A percentile compares a stretch with the other conserved stretches of the same genome.
Conservation (phyloP, 2,113 vertebrate genomes). For the Caretta caretta region DNA sequence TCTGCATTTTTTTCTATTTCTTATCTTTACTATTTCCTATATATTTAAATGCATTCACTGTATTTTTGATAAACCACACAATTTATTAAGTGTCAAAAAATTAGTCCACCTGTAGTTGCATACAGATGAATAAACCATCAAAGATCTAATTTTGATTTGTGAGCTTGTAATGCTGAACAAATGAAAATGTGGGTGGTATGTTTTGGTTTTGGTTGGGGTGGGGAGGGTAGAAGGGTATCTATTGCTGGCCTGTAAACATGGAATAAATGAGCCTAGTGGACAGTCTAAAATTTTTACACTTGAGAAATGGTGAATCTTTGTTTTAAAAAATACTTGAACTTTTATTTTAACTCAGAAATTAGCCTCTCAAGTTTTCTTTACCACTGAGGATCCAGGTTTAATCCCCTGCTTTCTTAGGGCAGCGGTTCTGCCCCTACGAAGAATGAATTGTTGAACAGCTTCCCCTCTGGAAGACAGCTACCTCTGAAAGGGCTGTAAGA, state of each 20-base stretch:
- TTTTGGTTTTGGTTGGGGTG: background rate
- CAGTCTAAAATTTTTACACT: background rate
- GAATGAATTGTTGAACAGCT: fast-evolving
- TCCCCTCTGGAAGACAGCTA: fast-evolving
- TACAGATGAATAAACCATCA: background rate
- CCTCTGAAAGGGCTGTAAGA: background rate
- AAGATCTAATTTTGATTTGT: background rate
- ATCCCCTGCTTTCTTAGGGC: fast-evolving
- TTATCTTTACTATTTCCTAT: background rate
- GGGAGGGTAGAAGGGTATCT: background rate
- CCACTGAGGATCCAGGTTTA: background rate
- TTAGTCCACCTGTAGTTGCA: background rate
- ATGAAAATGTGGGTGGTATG: background rate
- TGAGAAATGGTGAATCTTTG: background rate
- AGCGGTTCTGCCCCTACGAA: background rate
- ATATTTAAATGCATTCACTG: background rate
- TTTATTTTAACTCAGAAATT: background rate
- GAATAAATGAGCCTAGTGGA: background rate
- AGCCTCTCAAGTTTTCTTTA: background rate
- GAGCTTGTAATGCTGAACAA: background rate
- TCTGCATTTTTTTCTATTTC: background rate
- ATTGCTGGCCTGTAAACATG: background rate
- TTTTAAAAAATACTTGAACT: background rate
- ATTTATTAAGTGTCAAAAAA: background rate
- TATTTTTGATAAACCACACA: background rate